Conservation (phyloP, 1,140 invertebrate genomes). For the Pachyrhynchus sulphureomaculatus region DNA sequence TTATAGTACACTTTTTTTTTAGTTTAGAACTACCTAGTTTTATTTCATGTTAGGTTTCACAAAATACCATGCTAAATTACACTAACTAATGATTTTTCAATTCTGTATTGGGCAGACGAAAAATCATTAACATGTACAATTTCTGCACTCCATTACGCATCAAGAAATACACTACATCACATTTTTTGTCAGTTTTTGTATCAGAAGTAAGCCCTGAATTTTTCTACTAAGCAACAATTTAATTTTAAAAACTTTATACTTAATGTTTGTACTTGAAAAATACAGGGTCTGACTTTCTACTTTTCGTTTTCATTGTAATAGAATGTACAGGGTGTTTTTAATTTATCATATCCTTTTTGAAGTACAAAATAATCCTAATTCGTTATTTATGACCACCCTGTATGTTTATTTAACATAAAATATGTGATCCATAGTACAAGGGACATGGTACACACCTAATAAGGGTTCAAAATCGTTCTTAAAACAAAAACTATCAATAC, state of each 20-base stretch:
- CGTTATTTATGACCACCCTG: conserved; percentile 1
- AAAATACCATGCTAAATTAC: background rate
- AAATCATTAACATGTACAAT: conserved; percentile 1
- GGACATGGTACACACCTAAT: background rate
- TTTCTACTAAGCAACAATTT: background rate
- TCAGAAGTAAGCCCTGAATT: background rate
- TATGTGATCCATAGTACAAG: too few relatives aligned
- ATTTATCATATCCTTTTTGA: background rate
- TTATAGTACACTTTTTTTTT: conserved; percentile 8
- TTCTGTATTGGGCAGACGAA: background rate
- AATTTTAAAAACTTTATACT: background rate
- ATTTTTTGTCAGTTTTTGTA: conserved; percentile 16
- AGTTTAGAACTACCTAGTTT: conserved; percentile 5
- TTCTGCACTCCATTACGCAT: background rate
- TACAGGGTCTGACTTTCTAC: conserved; percentile 2
- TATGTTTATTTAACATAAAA: conserved; percentile 10
- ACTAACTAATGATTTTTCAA: background rate
- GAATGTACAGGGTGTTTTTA: conserved; percentile 10
- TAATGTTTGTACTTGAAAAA: background rate
- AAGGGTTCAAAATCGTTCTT: conserved; percentile 3
- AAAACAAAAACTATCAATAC: too few relatives aligned
- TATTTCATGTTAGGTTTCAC: conserved; percentile 10
- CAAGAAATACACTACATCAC: conserved; percentile 7
- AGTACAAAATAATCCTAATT: background rate
- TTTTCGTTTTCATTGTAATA: conserved; percentile 27